Conservation (phyloP, 2,888 invertebrate genomes). For the Ichneumoninae sp. region DNA sequence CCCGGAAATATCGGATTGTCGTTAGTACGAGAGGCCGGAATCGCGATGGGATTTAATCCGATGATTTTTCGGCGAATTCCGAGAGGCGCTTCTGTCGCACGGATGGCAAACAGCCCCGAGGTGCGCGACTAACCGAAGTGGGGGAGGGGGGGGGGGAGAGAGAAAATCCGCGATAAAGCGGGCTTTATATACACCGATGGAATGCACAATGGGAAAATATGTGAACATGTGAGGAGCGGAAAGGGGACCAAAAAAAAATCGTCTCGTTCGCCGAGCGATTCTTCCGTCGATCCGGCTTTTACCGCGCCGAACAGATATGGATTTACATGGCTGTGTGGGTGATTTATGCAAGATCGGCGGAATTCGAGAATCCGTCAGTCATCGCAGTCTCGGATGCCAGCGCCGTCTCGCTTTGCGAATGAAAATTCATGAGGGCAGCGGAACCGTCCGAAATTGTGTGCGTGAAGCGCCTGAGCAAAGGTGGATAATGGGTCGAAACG, state of each 20-base stretch:
- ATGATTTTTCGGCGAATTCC: constrained; percentile 4
- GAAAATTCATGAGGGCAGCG: constrained; percentile 61
- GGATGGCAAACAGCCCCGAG: too few species aligned
- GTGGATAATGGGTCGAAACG: constrained; percentile 29
- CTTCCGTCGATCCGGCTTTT: constrained; percentile 23
- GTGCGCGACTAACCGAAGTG: neutral
- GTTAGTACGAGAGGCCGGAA: neutral
- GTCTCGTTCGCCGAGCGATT: constrained; percentile 32
- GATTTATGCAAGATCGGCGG: constrained; percentile 17
- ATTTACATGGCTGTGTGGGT: neutral
- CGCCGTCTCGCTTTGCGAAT: constrained; percentile 54
- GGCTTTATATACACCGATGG: too few species aligned
- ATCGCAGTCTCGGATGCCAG: constrained; percentile 33
- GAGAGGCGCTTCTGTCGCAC: neutral
- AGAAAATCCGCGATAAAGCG: neutral
- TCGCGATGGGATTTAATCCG: constrained; percentile 20
- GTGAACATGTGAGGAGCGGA: constrained; percentile 1
- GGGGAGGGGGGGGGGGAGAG: too few species aligned
- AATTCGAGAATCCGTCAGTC: constrained; percentile 18
- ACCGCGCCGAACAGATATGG: neutral
- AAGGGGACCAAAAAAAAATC: constrained; percentile 34
- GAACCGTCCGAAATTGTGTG: constrained; percentile 30
- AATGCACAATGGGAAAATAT: neutral
- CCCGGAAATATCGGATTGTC: constrained; percentile 38
- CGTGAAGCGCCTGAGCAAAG: constrained; percentile 21